Percentiles rank a stretch among this genome's conserved stretches.
phyloP scores from a whole-genome alignment of 2,888 invertebrate species.

The Coleophora deauratella region DNA sequence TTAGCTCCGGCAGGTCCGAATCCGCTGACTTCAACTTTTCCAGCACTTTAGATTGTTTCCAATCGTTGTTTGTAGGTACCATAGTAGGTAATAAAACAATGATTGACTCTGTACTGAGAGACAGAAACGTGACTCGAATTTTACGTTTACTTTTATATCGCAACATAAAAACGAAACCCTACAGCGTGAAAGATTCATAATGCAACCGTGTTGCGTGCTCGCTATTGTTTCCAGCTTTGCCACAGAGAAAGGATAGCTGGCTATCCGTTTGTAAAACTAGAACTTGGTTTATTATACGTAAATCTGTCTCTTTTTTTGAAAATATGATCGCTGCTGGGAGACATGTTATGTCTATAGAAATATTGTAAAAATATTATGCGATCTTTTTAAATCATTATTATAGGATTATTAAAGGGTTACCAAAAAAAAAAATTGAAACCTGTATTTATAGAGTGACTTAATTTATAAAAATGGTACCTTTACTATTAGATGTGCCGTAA shows the following conservation, averaged over 20 bases:
- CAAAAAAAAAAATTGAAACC: no score
- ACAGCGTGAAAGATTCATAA: slow-evolving; percentile 58
- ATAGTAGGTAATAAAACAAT: slow-evolving; percentile 61
- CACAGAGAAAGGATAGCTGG: slow-evolving; percentile 6
- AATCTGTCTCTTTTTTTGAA: no score
- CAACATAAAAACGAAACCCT: slow-evolving; percentile 47
- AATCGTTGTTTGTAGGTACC: slow-evolving; percentile 18
- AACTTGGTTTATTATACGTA: no score
- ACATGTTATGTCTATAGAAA: no score
- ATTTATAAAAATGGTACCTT: no score
- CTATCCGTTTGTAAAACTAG: no score
- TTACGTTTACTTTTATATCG: slow-evolving; percentile 56
- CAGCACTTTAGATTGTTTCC: slow-evolving; percentile 21
- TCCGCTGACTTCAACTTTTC: not conserved
- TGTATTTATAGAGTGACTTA: no score
- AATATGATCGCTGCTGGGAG: no score
- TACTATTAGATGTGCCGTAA: no score
- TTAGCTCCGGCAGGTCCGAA: not conserved
- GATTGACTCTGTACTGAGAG: slow-evolving; percentile 54
- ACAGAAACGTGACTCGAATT: slow-evolving; percentile 54
- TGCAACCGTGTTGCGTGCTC: slow-evolving; percentile 26
- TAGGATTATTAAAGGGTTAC: no score
- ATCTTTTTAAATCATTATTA: no score
- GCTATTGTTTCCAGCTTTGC: slow-evolving; percentile 20
- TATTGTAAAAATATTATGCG: no score